Percentiles rank a stretch among this genome's conserved stretches.
These are phyloP conservation scores for Brenthis ino DNA, from an alignment of 2,888 invertebrate genomes.

Conservation along the genomic window DNA sequence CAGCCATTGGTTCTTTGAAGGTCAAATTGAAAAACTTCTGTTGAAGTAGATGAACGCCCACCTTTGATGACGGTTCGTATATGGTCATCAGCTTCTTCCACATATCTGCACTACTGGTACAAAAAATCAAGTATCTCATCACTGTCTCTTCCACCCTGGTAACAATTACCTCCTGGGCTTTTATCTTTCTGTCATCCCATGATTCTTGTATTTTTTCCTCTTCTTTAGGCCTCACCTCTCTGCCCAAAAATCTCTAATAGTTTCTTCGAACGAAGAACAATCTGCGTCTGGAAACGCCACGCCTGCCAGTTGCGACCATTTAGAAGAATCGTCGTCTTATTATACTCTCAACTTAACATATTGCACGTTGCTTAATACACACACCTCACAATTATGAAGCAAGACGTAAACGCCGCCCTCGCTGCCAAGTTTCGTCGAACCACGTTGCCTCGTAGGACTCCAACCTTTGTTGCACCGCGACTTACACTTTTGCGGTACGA, in stretches of 20 bases:
- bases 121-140: slow-evolving; percentile 44
- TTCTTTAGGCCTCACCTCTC: neutral
- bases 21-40: slow-evolving; percentile 34
- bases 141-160: slow-evolving; percentile 37
- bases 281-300: slow-evolving; percentile 1
- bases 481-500: too few species aligned
- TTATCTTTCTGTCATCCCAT: slow-evolving; percentile 38
- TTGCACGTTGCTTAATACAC: slow-evolving; percentile 1
- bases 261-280: slow-evolving; percentile 10
- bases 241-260: slow-evolving; percentile 4
- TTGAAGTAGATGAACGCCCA: slow-evolving; percentile 49
- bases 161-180: slow-evolving; percentile 24
- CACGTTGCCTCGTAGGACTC: slow-evolving; percentile 1
- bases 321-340: slow-evolving; percentile 1
- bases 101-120: slow-evolving; percentile 44
- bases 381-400: neutral
- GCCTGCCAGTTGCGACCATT: slow-evolving; percentile 2
- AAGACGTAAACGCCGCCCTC: neutral
- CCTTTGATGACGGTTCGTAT: slow-evolving; percentile 39
- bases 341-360: slow-evolving; percentile 1
- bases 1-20: slow-evolving; percentile 41
- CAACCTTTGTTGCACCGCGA: neutral
- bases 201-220: slow-evolving; percentile 8
- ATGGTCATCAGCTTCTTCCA: slow-evolving; percentile 47
- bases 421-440: neutral